A percentile compares a stretch with the other conserved stretches of the same genome.
Evolutionary conservation across 2,113 vertebrate genomes (phyloP).

Genomic region (Dromas ardeola): DNA sequence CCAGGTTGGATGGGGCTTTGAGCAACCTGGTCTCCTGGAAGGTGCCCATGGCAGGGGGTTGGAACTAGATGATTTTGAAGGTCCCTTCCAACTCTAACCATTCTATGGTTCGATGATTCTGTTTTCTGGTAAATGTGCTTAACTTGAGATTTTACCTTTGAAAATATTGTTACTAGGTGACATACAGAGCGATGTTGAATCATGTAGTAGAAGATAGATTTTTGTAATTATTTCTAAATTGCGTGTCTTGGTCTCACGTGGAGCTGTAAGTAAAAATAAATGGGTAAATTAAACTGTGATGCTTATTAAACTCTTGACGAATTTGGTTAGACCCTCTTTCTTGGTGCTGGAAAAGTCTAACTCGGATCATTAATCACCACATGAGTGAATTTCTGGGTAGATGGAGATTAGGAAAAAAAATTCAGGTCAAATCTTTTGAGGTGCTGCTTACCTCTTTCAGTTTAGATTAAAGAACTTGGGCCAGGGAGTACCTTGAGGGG

Average conservation of each 20-base stretch:
- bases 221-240: neutral
- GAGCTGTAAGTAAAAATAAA: neutral
- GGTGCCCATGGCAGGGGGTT: neutral
- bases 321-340: neutral
- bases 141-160: neutral
- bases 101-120: neutral
- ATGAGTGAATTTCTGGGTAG: neutral
- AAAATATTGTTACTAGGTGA: neutral
- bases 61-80: neutral
- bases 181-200: neutral
- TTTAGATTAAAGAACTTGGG: neutral
- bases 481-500: neutral
- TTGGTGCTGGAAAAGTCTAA: neutral
- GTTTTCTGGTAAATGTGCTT: neutral
- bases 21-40: neutral
- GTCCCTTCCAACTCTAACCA: neutral
- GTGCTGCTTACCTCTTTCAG: neutral
- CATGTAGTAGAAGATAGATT: neutral
- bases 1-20: neutral
- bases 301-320: neutral
- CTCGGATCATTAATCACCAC: neutral
- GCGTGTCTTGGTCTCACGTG: neutral
- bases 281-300: neutral
- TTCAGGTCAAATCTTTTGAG: neutral
- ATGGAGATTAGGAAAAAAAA: neutral